A percentile compares a stretch with the other conserved stretches of the same genome.
Conservation (phyloP, 1,140 invertebrate genomes). For the Rhopalosiphum padi region DNA sequence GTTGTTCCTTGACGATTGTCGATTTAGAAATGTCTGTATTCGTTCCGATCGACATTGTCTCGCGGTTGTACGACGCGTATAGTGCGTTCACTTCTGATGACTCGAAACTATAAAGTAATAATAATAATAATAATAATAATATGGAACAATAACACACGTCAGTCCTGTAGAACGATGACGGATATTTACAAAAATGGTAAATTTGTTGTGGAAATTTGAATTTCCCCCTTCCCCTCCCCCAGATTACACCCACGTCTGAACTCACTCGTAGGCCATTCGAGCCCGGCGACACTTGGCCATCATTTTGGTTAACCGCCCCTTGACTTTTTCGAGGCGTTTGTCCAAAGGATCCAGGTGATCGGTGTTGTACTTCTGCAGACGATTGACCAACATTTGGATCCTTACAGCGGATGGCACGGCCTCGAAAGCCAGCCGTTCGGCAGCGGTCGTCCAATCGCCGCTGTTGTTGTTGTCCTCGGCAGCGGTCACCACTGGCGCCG, state of each 20-base stretch:
- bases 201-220: neutral
- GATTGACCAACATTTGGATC: neutral
- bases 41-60: neutral
- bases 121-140: neutral
- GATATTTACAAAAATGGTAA: neutral
- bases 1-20: neutral
- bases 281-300: neutral
- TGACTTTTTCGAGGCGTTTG: neutral
- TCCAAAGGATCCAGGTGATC: neutral
- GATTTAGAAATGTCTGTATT: neutral
- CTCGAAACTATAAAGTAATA: neutral
- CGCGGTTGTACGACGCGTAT: neutral
- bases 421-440: neutral
- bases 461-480: neutral
- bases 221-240: too few species aligned
- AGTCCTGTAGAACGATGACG: neutral
- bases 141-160: neutral
- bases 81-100: neutral
- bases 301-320: neutral
- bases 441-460: neutral
- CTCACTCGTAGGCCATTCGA: neutral
- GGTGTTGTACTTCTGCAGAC: neutral
- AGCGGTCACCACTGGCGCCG: neutral
- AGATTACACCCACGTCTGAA: neutral
- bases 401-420: neutral